These are phyloP conservation scores for Halictus ligatus DNA, from an alignment of 2,888 invertebrate species.

Conservation along the genomic window DNA sequence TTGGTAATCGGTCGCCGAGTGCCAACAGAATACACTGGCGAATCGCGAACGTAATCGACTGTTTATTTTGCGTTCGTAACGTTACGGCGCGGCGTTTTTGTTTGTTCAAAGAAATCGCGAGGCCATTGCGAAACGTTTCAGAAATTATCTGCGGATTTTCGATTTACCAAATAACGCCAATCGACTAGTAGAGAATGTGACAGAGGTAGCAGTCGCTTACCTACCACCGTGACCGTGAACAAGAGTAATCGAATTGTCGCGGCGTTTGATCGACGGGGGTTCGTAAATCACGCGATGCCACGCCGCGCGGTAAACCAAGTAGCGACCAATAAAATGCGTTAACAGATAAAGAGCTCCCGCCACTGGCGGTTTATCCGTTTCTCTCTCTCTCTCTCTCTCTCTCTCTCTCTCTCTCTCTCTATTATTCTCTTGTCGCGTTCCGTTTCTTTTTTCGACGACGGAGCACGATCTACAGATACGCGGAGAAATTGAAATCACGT, in stretches of 20 bases:
- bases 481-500: slow-evolving; percentile 10
- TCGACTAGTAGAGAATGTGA: neutral
- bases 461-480: neutral
- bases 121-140: neutral
- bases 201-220: too few relatives aligned
- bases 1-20: neutral
- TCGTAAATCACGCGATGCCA: slow-evolving; percentile 33
- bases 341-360: neutral
- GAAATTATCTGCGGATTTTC: neutral
- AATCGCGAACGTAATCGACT: neutral
- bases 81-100: neutral
- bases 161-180: neutral
- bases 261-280: slow-evolving; percentile 12
- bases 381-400: neutral
- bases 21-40: neutral
- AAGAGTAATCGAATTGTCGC: slow-evolving; percentile 23
- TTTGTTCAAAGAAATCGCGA: neutral
- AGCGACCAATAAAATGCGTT: slow-evolving; percentile 17
- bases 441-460: neutral
- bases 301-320: neutral
- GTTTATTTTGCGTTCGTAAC: slow-evolving; percentile 7
- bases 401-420: neutral
- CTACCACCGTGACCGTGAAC: neutral
- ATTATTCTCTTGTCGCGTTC: neutral
- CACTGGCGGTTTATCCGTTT: neutral